These are phyloP conservation scores for Sciurus niger DNA, from an alignment of 2,113 vertebrate genomes.

Conservation along the genomic window DNA sequence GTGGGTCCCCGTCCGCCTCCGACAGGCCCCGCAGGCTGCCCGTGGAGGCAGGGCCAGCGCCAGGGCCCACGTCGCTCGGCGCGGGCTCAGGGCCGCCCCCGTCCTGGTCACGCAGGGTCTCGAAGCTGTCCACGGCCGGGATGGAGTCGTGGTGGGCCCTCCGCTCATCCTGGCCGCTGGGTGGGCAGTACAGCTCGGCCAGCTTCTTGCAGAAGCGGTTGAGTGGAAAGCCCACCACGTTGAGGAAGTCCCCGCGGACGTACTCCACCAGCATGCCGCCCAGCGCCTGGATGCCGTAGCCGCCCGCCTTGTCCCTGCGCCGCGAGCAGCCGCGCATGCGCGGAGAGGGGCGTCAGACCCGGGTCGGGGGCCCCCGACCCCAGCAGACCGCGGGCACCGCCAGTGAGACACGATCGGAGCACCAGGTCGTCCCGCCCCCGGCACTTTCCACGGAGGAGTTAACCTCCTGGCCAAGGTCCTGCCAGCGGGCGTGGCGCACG, in stretches of 20 bases:
- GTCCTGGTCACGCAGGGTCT: conserved; percentile 81
- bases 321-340: too few species aligned
- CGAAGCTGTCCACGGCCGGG: conserved; percentile 84
- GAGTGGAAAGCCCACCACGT: conserved; percentile 97
- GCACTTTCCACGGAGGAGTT: too few species aligned
- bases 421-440: too few species aligned
- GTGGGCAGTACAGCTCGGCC: conserved; percentile 87
- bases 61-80: background rate
- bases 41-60: background rate
- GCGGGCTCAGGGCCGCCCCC: conserved; percentile 46
- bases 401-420: too few species aligned
- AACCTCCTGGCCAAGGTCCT: too few species aligned
- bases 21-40: background rate
- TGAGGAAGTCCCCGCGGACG: conserved; percentile 95
- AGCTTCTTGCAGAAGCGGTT: conserved; percentile 97
- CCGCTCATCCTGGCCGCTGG: conserved; percentile 18
- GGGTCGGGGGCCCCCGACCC: too few species aligned
- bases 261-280: conserved; percentile 97
- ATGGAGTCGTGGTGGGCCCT: conserved; percentile 77
- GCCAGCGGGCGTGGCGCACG: too few species aligned
- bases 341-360: too few species aligned
- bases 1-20: fast-evolving
- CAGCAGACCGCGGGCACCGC: too few species aligned
- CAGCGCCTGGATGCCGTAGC: conserved; percentile 97
- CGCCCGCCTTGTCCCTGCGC: conserved; percentile 97